These are phyloP conservation scores for Sebastes iracundus DNA, from an alignment of 2,797 vertebrate species.

Conservation along the genomic window DNA sequence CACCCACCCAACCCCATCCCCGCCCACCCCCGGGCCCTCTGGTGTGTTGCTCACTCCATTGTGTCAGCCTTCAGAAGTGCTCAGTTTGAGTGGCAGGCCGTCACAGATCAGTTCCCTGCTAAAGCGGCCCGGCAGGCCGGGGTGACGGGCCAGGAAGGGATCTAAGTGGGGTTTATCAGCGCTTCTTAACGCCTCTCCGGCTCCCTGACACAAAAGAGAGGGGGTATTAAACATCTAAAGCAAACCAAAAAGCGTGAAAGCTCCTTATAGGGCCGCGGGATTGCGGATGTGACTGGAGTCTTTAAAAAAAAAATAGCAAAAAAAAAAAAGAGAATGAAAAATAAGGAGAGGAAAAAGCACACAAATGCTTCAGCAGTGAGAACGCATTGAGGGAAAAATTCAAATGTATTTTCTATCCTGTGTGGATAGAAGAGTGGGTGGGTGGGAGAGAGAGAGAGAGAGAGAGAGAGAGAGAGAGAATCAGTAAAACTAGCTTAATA, in stretches of 20 bases:
- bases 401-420: constrained; percentile 46
- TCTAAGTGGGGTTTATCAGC: constrained; percentile 99
- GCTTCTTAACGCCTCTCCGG: constrained; percentile 98
- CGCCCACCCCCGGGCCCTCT: constrained; percentile 69
- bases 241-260: constrained; percentile 99
- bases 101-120: constrained; percentile 99
- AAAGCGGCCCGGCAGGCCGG: constrained; percentile 97
- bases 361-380: constrained; percentile 59
- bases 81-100: constrained; percentile 99
- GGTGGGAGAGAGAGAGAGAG: constrained; percentile 4
- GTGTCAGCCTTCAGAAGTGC: constrained; percentile 99
- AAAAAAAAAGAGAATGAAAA: constrained; percentile 28
- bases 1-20: constrained; percentile 24
- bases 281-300: constrained; percentile 98
- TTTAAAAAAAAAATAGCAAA: constrained; percentile 86
- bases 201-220: constrained; percentile 99
- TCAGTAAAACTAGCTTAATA: constrained; percentile 33
- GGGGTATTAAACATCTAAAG: constrained; percentile 99
- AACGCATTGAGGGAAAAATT: constrained; percentile 49
- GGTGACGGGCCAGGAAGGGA: constrained; percentile 99
- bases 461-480: constrained; percentile 6
- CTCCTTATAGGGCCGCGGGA: constrained; percentile 98
- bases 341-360: constrained; percentile 35
- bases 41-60: constrained; percentile 92
- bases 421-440: constrained; percentile 49